phyloP scores from a whole-genome alignment of 1,140 invertebrate species.

The Bombus polaris region DNA sequence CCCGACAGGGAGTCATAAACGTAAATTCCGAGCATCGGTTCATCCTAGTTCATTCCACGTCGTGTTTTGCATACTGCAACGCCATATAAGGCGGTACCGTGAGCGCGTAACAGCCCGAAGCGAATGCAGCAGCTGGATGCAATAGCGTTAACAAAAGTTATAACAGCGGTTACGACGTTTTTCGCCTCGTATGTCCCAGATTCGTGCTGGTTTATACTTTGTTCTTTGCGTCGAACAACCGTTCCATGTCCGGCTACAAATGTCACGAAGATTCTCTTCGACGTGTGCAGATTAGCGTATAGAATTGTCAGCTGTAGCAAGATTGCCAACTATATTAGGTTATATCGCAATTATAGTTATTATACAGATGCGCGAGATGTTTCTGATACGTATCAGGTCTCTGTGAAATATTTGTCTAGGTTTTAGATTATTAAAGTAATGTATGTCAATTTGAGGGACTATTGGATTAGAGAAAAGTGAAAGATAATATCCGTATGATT shows the following conservation, averaged over 20 bases:
- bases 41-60: slow-evolving; percentile 52
- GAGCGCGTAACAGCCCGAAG: slow-evolving; percentile 31
- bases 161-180: slow-evolving; percentile 6
- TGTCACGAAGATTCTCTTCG: background rate
- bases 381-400: background rate
- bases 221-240: slow-evolving; percentile 20
- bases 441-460: too few relatives aligned
- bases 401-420: background rate
- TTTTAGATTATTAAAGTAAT: background rate
- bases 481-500: too few relatives aligned
- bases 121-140: slow-evolving; percentile 36
- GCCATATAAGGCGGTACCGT: slow-evolving; percentile 38
- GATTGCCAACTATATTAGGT: background rate
- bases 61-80: slow-evolving; percentile 52
- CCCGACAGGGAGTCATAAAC: slow-evolving; percentile 48
- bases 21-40: slow-evolving; percentile 51
- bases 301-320: background rate
- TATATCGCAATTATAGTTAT: background rate
- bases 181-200: slow-evolving; percentile 15
- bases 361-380: background rate
- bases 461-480: too few relatives aligned
- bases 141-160: slow-evolving; percentile 45
- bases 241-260: background rate
- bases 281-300: background rate
- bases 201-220: background rate